These are phyloP conservation scores for Agrotis puta DNA, from an alignment of 2,888 invertebrate species.

Conservation along the genomic window DNA sequence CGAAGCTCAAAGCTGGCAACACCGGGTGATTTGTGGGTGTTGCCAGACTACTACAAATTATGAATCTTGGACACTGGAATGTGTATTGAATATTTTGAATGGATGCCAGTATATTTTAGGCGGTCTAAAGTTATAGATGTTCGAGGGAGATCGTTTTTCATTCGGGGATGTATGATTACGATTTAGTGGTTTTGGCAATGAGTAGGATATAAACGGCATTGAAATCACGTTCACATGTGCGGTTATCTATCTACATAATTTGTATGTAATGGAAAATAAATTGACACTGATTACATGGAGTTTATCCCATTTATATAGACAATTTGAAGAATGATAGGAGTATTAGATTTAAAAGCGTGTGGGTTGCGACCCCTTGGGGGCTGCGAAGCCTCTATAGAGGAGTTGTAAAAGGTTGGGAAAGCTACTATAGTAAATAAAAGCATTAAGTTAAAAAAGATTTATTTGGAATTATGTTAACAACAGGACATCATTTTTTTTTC, in stretches of 20 bases:
- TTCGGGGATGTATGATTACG: not conserved
- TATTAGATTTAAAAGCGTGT: too few relatives aligned
- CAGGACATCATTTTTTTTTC: too few relatives aligned
- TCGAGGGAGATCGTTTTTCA: slow-evolving; percentile 26
- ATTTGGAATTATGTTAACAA: too few relatives aligned
- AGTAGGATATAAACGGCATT: not conserved
- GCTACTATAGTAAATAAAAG: too few relatives aligned
- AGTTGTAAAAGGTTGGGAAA: too few relatives aligned
- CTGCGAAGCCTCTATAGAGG: too few relatives aligned
- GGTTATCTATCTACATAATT: not conserved
- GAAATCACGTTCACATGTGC: not conserved
- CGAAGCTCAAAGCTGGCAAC: slow-evolving; percentile 67
- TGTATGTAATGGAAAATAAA: too few relatives aligned
- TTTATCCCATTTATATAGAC: too few relatives aligned
- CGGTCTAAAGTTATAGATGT: slow-evolving; percentile 2
- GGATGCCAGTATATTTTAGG: slow-evolving; percentile 39
- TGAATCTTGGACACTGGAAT: slow-evolving; percentile 41
- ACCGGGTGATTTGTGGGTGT: slow-evolving; percentile 67
- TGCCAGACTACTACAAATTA: slow-evolving; percentile 60
- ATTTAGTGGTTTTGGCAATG: slow-evolving; percentile 1
- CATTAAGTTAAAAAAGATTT: too few relatives aligned
- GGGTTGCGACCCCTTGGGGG: too few relatives aligned
- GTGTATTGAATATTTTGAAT: slow-evolving; percentile 58
- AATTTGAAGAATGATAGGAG: too few relatives aligned
- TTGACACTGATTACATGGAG: too few relatives aligned